Evolutionary conservation across 2,797 vertebrate species (phyloP), one percentile per base, ranked within the genome.

Genomic region (Notolabrus celidotus): DNA sequence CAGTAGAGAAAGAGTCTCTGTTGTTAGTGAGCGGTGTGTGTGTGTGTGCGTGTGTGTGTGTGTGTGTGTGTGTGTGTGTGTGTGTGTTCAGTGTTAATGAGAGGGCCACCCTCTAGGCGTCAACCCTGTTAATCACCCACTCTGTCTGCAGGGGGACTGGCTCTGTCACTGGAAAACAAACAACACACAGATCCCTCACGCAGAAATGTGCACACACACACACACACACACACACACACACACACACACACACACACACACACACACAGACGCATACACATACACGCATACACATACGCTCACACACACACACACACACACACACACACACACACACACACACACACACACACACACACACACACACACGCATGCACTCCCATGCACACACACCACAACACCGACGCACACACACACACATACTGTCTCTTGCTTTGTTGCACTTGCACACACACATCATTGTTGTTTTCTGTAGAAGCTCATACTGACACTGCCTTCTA

Each of bases 111-210:
- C 90, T 90, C 88, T 79, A 88, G 87, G 90, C 89, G 77, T 92
- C 90, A 90, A 89, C 87, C 77, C 88, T 92, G 90, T 92, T 93
- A 92, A 94, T 93, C 91, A 94, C 89, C 92, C 86, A 92, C 90
- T 92, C 86, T 87, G 88, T 89, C 91, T 91, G 87, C 87, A 85
- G 89, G 87, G 91, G 88, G 86, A 85, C 81, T 77, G 85, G 81
- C 88, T 88, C 83, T 89, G 90, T 89, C 89, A 85, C 81, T 87
- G 84, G 73, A 88, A 92, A 92, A 92, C 88, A 91, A 90, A 90
- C 88, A 88, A 69, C 83, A 83, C 85, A 82, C 77, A 66, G 23
- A 71, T 75, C 58, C 65, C 67, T 57, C 81, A 25, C 65, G 59
- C 65, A 59, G 23, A 77, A 41, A 59, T 45, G 39, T 20, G 11